Conservation (phyloP, 2,797 vertebrate species). For the Cyprinodon diabolis region DNA sequence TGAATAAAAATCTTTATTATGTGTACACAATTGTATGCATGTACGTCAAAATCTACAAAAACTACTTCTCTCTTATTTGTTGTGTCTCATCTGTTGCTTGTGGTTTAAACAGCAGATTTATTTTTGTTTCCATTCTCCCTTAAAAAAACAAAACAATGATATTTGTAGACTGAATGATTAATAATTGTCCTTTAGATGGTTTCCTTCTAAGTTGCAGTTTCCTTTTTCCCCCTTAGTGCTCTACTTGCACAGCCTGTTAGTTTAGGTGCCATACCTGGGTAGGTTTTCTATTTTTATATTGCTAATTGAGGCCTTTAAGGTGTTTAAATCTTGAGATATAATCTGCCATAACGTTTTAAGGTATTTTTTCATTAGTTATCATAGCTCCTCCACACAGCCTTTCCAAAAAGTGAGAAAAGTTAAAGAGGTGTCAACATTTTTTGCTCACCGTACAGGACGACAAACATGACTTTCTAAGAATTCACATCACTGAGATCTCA, state of each 20-base stretch:
- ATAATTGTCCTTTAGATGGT: background rate
- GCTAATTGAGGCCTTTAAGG: background rate
- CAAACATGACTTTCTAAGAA: no score
- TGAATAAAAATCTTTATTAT: no score
- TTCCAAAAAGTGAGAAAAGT: background rate
- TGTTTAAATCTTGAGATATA: background rate
- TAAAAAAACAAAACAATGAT: background rate
- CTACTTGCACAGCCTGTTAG: background rate
- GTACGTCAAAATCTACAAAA: no score
- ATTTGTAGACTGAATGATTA: background rate
- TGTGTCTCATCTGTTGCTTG: no score
- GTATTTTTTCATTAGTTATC: background rate
- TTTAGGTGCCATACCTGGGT: background rate
- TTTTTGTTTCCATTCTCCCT: no score
- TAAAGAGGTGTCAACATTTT: no score
- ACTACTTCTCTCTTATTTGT: no score
- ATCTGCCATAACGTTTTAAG: background rate
- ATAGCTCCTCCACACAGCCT: background rate
- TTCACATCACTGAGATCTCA: no score
- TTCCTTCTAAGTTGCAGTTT: background rate
- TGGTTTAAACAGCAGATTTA: no score
- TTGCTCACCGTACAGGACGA: no score
- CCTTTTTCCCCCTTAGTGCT: background rate
- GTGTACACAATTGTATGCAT: no score
- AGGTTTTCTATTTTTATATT: background rate